A percentile compares a stretch with the other conserved stretches of the same genome.
Conservation (phyloP, 2,888 invertebrate species). For the Trilocha varians region DNA sequence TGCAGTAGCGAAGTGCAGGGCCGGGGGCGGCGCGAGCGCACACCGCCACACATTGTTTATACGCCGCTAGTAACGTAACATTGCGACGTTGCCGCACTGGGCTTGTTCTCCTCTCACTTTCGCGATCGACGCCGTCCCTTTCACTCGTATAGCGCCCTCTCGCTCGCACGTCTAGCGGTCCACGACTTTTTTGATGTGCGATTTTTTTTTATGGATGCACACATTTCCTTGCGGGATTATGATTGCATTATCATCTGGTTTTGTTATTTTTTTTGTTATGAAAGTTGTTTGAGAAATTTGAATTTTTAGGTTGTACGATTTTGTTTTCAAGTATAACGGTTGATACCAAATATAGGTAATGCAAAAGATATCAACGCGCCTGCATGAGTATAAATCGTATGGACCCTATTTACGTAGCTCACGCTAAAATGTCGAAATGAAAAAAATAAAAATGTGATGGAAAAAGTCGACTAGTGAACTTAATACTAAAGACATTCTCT, state of each 20-base stretch:
- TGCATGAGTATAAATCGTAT: constrained; percentile 18
- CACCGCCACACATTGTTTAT: constrained; percentile 65
- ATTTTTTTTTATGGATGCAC: constrained; percentile 60
- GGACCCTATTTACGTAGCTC: constrained; percentile 4
- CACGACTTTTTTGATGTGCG: constrained; percentile 67
- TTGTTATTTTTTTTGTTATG: not conserved
- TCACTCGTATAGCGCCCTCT: constrained; percentile 45
- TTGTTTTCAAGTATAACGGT: constrained; percentile 1
- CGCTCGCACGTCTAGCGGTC: constrained; percentile 61
- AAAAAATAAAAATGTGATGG: no score
- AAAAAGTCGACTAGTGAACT: no score
- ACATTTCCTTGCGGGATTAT: constrained; percentile 48
- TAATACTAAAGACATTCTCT: no score
- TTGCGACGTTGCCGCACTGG: constrained; percentile 60
- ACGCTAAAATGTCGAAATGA: no score
- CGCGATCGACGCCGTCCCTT: constrained; percentile 44
- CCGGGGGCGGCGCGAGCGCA: constrained; percentile 60
- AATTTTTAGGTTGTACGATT: not conserved
- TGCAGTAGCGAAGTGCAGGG: constrained; percentile 62
- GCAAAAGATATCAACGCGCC: constrained; percentile 32
- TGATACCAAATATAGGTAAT: constrained; percentile 22
- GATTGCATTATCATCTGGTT: not conserved
- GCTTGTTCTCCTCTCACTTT: constrained; percentile 68
- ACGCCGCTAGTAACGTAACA: constrained; percentile 55
- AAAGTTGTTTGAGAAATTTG: not conserved